Conservation (phyloP, 2,113 vertebrate genomes). For the Lepus europaeus region DNA sequence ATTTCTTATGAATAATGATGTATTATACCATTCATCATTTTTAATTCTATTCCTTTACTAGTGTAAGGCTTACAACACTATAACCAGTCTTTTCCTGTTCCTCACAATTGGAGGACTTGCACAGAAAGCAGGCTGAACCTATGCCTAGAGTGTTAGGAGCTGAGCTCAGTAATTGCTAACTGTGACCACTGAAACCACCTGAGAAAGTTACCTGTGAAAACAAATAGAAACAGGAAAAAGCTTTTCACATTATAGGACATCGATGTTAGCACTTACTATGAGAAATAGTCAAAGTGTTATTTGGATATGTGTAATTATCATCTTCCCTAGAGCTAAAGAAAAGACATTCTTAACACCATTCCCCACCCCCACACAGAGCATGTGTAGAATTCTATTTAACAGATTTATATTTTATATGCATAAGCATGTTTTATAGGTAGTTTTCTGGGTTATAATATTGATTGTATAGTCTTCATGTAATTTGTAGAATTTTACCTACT, state of each 20-base stretch:
- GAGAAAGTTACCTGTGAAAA: slow-evolving; percentile 38
- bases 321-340: neutral
- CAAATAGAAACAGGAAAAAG: neutral
- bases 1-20: slow-evolving; percentile 88
- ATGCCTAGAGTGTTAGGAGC: slow-evolving; percentile 51
- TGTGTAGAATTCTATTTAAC: neutral
- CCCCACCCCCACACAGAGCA: neutral
- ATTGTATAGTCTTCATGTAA: neutral
- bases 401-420: neutral
- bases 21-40: slow-evolving; percentile 86
- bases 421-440: neutral
- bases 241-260: neutral
- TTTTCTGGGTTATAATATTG: neutral
- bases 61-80: slow-evolving; percentile 77
- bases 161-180: slow-evolving; percentile 56
- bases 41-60: slow-evolving; percentile 86
- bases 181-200: slow-evolving; percentile 20
- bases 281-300: slow-evolving; percentile 46
- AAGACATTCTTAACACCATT: neutral
- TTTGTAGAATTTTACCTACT: neutral
- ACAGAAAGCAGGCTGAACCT: slow-evolving; percentile 72
- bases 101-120: slow-evolving; percentile 48
- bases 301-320: slow-evolving; percentile 37
- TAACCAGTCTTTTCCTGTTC: slow-evolving; percentile 68
- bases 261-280: slow-evolving; percentile 26